phyloP scores from a whole-genome alignment of 2,797 vertebrate species.

The Pangasius macronema region DNA sequence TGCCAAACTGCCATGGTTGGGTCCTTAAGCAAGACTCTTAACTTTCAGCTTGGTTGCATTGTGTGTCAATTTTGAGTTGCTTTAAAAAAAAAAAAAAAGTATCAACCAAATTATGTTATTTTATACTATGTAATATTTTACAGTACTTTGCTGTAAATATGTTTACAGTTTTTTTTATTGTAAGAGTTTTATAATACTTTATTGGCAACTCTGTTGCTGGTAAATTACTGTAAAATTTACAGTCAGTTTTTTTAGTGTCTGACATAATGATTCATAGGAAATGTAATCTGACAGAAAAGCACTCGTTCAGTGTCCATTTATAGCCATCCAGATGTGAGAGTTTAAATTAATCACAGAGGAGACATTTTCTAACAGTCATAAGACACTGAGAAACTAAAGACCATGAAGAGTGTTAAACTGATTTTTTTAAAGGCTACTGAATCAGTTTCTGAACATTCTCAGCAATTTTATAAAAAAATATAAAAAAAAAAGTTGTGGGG shows the following conservation, averaged over 20 bases:
- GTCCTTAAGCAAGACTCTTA: background rate
- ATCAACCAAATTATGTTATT: background rate
- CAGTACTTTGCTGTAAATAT: background rate
- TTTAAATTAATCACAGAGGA: background rate
- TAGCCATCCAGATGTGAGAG: background rate
- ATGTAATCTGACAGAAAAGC: background rate
- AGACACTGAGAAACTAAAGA: slow-evolving; percentile 4
- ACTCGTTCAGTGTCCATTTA: background rate
- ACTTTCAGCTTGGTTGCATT: background rate
- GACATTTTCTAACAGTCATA: background rate
- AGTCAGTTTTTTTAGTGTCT: background rate
- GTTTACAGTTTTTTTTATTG: background rate
- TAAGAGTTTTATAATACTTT: too few species aligned
- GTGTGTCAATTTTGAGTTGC: background rate
- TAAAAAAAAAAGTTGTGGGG: background rate
- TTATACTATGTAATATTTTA: background rate
- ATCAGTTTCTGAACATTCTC: background rate
- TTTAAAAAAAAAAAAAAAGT: background rate
- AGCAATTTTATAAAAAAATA: background rate
- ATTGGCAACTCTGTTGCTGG: too few species aligned
- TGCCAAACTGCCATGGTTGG: background rate
- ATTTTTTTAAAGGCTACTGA: background rate
- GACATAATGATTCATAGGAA: background rate
- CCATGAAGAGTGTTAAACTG: background rate
- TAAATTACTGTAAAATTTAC: background rate